These are phyloP conservation scores for Trogon melanurus DNA, from an alignment of 2,113 vertebrate species.

Conservation along the genomic window DNA sequence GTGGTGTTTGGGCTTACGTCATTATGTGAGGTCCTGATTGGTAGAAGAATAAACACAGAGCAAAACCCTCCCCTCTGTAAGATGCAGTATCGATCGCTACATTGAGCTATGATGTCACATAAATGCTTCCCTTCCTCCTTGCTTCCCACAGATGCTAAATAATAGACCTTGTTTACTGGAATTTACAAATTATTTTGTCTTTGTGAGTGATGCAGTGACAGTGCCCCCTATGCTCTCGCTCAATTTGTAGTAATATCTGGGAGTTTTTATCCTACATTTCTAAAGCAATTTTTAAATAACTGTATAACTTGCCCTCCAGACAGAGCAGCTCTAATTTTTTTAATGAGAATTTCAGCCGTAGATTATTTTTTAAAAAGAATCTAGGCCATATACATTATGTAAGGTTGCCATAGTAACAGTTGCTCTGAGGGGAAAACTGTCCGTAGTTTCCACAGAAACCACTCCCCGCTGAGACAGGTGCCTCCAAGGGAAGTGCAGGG, in stretches of 20 bases:
- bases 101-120: background rate
- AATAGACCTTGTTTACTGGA: background rate
- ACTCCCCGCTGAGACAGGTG: conserved; percentile 74
- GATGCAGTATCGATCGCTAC: background rate
- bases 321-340: background rate
- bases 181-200: conserved; percentile 25
- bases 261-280: background rate
- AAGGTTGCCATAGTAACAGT: conserved; percentile 72
- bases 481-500: conserved; percentile 36
- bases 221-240: background rate
- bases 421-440: conserved; percentile 23
- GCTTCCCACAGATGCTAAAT: background rate
- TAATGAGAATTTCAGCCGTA: conserved; percentile 25
- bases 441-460: conserved; percentile 78
- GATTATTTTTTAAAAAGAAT: conserved; percentile 45
- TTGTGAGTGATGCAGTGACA: background rate
- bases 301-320: background rate
- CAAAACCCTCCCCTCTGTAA: background rate
- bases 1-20: background rate
- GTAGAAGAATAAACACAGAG: background rate
- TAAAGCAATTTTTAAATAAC: background rate
- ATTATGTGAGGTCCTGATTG: background rate
- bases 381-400: conserved; percentile 65
- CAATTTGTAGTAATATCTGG: background rate
- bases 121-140: background rate